Base-by-base conservation (phyloP, 1,140 invertebrate genomes). In the Leptoteleia sp. region DNA sequence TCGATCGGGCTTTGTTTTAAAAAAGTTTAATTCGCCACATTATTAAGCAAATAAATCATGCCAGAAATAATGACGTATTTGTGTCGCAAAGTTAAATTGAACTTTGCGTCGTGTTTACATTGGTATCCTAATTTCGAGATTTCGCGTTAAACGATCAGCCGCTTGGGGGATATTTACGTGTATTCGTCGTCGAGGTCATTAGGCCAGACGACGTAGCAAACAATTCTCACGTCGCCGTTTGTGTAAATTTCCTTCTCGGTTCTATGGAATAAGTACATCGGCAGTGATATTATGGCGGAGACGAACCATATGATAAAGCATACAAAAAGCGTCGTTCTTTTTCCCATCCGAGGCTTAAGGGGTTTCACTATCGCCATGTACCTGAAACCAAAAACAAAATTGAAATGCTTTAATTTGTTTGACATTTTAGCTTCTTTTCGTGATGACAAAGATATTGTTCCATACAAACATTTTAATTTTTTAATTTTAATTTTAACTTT, bases 341-440 rank as follows among this genome's bases (percentile, higher is more conserved):
- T 93, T 3, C 96, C 95, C 91, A 98, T 94, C 40, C 96, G 91
- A 3, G 95, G 96, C 72, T 93, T 91, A 67, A 98, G 88, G 0
- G 97, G 97, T 84, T 95, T 94, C 91, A 98, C 96, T 76, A 98
- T 98, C 17, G 96, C 97, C 89, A 96, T 94, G 84, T 97, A 98
- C 81, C 96, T 96, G 91, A 1, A 88, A 88, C 2, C 47, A 57
- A 65, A 70, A 50, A 59, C 9, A 8, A 25, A 22, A 31, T n/a
- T n/a, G n/a, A 55, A 11, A 11, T n/a, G 45, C 31, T 62, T 43
- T 52, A 38, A 42, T 2, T 11, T 17, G 8, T 37, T 3, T n/a
- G n/a, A n/a, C n/a, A n/a, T n/a, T n/a, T n/a, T n/a, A n/a, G n/a
- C n/a, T n/a, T n/a, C n/a, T n/a, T n/a, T n/a, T n/a, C n/a, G n/a